Evolutionary conservation across 2,113 vertebrate species (phyloP).

Genomic region (Prunella himalayana): DNA sequence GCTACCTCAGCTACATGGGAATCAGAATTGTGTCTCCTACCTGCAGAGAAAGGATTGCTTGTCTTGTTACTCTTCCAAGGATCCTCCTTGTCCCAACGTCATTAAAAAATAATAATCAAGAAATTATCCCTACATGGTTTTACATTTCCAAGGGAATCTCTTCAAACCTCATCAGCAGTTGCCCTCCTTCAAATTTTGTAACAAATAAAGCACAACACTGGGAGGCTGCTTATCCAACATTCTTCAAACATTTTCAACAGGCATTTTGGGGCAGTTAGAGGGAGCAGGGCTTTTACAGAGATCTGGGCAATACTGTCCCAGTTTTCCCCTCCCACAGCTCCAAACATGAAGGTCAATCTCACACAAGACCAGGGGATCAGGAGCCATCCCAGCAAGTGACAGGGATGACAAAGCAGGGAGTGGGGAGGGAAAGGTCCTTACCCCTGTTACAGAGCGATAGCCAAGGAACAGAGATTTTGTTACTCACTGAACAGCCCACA

Average conservation of each 20-base stretch:
- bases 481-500: background rate
- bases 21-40: background rate
- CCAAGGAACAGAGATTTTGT: background rate
- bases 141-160: background rate
- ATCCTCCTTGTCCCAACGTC: background rate
- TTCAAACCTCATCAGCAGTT: background rate
- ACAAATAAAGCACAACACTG: background rate
- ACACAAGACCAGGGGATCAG: rapidly evolving
- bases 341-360: background rate
- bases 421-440: rapidly evolving
- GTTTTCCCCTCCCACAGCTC: background rate
- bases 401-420: background rate
- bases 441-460: rapidly evolving
- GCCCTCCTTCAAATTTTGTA: background rate
- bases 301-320: background rate
- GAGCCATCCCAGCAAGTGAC: background rate
- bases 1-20: background rate
- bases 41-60: background rate
- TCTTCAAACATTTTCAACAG: background rate
- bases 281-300: background rate
- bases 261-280: background rate
- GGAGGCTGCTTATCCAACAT: background rate
- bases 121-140: background rate
- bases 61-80: background rate
- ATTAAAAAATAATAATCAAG: background rate